phyloP scores from a whole-genome alignment of 2,113 vertebrate genomes.

The Limanda limanda region DNA sequence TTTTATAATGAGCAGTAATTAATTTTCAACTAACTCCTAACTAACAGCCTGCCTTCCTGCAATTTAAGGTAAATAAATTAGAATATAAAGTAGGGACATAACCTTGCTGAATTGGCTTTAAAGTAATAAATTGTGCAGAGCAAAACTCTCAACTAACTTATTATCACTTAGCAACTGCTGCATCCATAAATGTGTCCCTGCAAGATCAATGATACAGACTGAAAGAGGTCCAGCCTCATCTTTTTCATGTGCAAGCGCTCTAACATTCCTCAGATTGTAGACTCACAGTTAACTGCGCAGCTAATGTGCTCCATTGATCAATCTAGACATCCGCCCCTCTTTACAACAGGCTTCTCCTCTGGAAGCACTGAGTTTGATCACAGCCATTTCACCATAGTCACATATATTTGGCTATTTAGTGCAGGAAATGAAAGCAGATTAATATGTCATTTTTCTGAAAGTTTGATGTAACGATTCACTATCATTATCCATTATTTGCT shows the following conservation, averaged over 20 bases:
- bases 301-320: slow-evolving; percentile 45
- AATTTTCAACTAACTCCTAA: neutral
- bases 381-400: neutral
- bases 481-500: neutral
- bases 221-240: slow-evolving; percentile 7
- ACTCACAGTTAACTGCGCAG: slow-evolving; percentile 30
- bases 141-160: slow-evolving; percentile 1
- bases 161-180: neutral
- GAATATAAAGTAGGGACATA: neutral
- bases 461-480: neutral
- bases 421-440: too few relatives aligned
- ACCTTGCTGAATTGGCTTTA: slow-evolving; percentile 5
- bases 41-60: neutral
- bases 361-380: slow-evolving; percentile 15
- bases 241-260: neutral
- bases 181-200: neutral
- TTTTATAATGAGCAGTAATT: neutral
- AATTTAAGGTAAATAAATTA: neutral
- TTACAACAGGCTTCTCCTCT: slow-evolving; percentile 17
- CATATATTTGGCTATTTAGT: too few relatives aligned
- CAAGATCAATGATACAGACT: slow-evolving; percentile 16
- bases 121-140: neutral
- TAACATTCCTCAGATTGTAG: slow-evolving; percentile 19
- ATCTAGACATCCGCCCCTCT: slow-evolving; percentile 28
- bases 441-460: neutral